These are phyloP conservation scores for Calliopsis andreniformis DNA, from an alignment of 1,140 invertebrate species.

Conservation along the genomic window DNA sequence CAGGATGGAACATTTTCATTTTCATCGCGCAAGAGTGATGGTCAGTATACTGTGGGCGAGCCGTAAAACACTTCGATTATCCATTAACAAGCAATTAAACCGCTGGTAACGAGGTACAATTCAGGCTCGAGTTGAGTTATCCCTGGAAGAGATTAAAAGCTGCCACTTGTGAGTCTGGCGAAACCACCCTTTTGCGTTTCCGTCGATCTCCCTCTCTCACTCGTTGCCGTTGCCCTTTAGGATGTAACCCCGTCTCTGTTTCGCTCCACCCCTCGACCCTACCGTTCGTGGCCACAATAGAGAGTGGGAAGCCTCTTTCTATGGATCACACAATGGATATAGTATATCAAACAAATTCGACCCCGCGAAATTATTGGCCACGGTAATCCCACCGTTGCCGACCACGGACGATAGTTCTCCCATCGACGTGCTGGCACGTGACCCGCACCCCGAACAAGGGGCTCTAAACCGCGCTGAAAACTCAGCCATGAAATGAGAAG, in stretches of 20 bases:
- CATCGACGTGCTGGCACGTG: constrained; percentile 65
- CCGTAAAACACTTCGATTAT: constrained; percentile 59
- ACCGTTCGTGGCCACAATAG: constrained; percentile 55
- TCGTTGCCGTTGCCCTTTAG: not conserved
- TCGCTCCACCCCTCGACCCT: constrained; percentile 37
- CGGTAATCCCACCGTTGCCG: constrained; percentile 66
- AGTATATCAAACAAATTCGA: constrained; percentile 78
- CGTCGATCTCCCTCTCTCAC: constrained; percentile 51
- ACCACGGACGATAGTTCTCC: constrained; percentile 69
- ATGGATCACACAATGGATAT: constrained; percentile 74
- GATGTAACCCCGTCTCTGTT: constrained; percentile 26
- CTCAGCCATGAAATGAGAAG: constrained; percentile 53
- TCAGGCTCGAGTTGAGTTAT: constrained; percentile 59
- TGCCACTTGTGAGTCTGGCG: constrained; percentile 70
- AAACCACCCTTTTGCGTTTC: constrained; percentile 59
- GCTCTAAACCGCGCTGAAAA: constrained; percentile 46
- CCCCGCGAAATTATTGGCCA: constrained; percentile 73
- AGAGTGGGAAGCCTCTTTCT: constrained; percentile 67
- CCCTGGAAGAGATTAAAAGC: constrained; percentile 68
- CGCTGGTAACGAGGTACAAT: constrained; percentile 61
- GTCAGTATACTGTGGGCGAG: not conserved
- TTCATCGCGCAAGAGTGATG: not conserved
- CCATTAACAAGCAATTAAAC: constrained; percentile 74
- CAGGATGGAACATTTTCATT: not conserved
- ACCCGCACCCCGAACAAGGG: constrained; percentile 44